phyloP scores from a whole-genome alignment of 2,797 vertebrate genomes.

The Myripristis murdjan region DNA sequence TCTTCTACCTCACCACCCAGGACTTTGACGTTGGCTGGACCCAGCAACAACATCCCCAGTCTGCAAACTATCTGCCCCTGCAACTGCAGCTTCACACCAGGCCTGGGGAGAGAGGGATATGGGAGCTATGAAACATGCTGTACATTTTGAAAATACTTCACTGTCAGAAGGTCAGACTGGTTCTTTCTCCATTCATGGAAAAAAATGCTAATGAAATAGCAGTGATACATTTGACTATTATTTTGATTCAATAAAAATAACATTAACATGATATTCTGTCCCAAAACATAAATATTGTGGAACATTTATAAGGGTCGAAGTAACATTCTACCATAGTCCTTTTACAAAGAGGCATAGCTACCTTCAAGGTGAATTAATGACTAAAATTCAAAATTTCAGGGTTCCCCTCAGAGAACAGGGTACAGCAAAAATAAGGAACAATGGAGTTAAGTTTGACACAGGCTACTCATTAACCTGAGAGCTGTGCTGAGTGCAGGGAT shows the following conservation, averaged over 20 bases:
- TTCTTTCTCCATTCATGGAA: background rate
- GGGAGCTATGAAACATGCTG: background rate
- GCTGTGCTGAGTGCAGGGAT: constrained; percentile 86
- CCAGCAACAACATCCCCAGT: constrained; percentile 93
- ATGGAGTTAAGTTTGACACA: background rate
- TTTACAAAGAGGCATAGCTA: background rate
- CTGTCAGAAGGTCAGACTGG: too few species aligned
- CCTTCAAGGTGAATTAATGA: background rate
- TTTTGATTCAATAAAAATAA: background rate
- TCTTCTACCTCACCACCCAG: constrained; percentile 95
- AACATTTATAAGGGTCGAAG: background rate
- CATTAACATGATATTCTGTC: background rate
- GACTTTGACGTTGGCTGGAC: constrained; percentile 91
- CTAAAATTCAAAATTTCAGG: too few species aligned
- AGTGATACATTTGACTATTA: background rate
- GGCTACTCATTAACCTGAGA: constrained; percentile 78
- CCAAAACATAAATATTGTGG: background rate
- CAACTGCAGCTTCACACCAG: constrained; percentile 94
- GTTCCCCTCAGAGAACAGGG: too few species aligned
- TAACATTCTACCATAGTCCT: background rate
- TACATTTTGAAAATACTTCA: background rate
- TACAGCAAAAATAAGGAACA: background rate
- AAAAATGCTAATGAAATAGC: background rate
- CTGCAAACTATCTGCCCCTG: constrained; percentile 89
- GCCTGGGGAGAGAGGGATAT: constrained; percentile 61